phyloP scores from a whole-genome alignment of 2,797 vertebrate genomes.

The Eospalax fontanierii region DNA sequence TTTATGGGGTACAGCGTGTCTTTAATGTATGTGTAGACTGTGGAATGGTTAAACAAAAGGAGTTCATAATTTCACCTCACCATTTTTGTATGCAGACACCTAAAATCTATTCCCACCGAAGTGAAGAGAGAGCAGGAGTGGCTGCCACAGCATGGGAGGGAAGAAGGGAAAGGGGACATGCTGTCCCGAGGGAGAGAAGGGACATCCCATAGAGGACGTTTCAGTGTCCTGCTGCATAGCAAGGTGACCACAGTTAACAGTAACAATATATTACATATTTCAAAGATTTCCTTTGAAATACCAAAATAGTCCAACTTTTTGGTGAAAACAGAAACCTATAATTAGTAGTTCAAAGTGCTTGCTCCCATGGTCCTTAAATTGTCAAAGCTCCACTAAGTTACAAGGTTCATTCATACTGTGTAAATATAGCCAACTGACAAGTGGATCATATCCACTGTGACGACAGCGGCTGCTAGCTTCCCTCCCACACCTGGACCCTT shows the following conservation, averaged over 20 bases:
- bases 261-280: neutral
- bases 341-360: neutral
- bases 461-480: rapidly evolving
- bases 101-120: neutral
- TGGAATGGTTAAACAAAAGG: neutral
- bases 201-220: neutral
- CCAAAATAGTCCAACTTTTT: neutral
- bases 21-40: neutral
- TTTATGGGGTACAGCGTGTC: neutral
- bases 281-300: neutral
- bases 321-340: neutral
- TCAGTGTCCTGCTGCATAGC: neutral
- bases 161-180: neutral
- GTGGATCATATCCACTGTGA: neutral
- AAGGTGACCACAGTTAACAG: neutral
- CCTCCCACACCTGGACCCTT: too few species aligned
- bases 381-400: neutral
- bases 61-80: neutral
- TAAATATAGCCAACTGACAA: too few species aligned
- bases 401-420: rapidly evolving
- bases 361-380: neutral
- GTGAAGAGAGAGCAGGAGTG: neutral
- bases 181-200: neutral
- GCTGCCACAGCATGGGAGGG: neutral
- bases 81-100: neutral